Base-by-base conservation (phyloP, 53 echinoderm and acorn worm species). In the Arbacia lixula region DNA sequence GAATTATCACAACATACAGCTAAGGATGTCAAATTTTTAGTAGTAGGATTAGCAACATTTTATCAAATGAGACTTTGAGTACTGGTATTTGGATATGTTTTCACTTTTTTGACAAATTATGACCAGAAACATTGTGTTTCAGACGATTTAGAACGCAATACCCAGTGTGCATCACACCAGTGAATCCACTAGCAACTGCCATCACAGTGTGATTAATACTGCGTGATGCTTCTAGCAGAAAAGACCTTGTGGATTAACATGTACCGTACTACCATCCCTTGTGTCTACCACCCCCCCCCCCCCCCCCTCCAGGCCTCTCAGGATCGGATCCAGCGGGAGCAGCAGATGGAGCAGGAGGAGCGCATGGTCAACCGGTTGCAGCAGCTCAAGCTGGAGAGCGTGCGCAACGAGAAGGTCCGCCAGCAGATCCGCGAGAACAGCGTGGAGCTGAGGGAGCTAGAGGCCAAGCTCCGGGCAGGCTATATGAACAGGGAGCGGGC, bases 381-480 rank as follows among this genome's bases (percentile, higher is more conserved):
- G 51, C 37, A 76, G 25, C 52, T 99, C 40, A 99, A 92, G 65
- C 74, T 99, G 41, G 86, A 88, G 17, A 68, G 74, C 46, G 76
- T 89, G 16, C 88, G 99, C 26, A 83, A 90, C 28, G 90, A 87
- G 35, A 92, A 90, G 82, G 84, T 92, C 77, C 92, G 94, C 40
- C 99, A 99, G 66, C 99, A 99, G 81, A 91, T 99, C 64, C 51
- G 99, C n/a, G 95, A 92, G 38, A 95, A 95, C 83, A 92, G 99
- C 62, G 60, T 85, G 16, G 99, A 99, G 89, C 55, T 99, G 5
- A 76, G 99, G 40, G 99, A 99, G 71, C 60, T 99, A 37, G 95
- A 92, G 69, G 83, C 84, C 20, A 83, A 89, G 46, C 89, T 99
- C 1, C 88, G 89, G 60, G 93, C 99, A 14, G 99, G 94, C 14